Conservation (phyloP, 2,113 vertebrate species). For the Bujurquina vittata region DNA sequence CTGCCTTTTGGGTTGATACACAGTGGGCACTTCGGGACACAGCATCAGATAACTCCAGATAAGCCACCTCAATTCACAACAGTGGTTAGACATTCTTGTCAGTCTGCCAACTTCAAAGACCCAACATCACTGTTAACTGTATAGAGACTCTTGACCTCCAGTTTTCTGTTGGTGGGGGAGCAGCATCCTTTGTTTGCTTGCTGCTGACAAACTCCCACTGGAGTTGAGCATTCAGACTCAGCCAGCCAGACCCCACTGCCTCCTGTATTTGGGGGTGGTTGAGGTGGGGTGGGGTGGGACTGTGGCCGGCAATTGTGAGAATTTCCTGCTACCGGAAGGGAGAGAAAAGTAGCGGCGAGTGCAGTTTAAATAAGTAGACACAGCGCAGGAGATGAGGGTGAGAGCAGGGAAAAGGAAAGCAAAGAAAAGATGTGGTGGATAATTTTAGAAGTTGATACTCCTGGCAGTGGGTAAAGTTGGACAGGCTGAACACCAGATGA, state of each 20-base stretch:
- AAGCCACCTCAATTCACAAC: conserved; percentile 59
- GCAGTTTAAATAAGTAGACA: conserved; percentile 46
- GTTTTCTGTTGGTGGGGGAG: conserved; percentile 53
- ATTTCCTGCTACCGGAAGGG: conserved; percentile 83
- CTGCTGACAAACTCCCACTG: conserved; percentile 65
- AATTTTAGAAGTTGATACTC: conserved; percentile 50
- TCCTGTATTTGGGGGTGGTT: conserved; percentile 65
- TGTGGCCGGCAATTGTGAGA: conserved; percentile 81
- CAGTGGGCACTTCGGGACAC: conserved; percentile 37
- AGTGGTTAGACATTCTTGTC: conserved; percentile 53
- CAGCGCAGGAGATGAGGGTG: conserved; percentile 28
- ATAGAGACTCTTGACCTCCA: conserved; percentile 66
- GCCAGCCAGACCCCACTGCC: conserved; percentile 60
- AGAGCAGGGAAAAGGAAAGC: conserved; percentile 37
- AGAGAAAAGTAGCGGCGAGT: conserved; percentile 59
- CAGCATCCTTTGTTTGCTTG: conserved; percentile 71
- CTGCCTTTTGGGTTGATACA: conserved; percentile 39
- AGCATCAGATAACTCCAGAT: conserved; percentile 61
- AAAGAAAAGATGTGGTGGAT: conserved; percentile 46
- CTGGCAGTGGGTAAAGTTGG: conserved; percentile 8
- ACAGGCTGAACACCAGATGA: conserved; percentile 6
- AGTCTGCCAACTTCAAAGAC: conserved; percentile 65
- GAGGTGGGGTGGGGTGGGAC: conserved; percentile 71
- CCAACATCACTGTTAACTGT: conserved; percentile 55
- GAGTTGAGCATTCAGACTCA: conserved; percentile 63